Evolutionary conservation across 1,140 invertebrate genomes (phyloP), one percentile per base, ranked within the genome.

Genomic region (Heliconius eleuchia): DNA sequence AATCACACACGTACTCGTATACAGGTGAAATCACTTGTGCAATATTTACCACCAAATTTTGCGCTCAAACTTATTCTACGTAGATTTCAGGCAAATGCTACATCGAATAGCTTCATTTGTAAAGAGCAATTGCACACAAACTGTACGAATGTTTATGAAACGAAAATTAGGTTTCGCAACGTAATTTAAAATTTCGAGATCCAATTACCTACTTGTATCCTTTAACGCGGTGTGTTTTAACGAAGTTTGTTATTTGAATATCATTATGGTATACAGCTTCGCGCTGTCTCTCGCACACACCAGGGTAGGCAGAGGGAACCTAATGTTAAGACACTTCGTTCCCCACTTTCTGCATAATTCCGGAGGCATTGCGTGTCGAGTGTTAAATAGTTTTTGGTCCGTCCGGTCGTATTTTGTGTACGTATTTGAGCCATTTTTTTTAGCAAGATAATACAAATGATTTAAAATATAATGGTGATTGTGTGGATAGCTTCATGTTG

Each of bases 91-190:
- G 60, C 23, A 66, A 66, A 66, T 0, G 23, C 60, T 30, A 23
- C 60, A 66, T 66, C 11, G 27, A 66, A 66, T 66, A 27, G 60
- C 60, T 66, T 66, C 60, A 66, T 66, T 66, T 66, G 60, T 66
- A 66, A 66, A 66, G 60, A 66, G 60, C 60, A 66, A 66, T 66
- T 66, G 23, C 60, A 66, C 60, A 66, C 60, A 66, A 66, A 66
- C 23, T 66, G 60, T 66, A 66, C 23, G 60, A 66, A 66, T 66
- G 60, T 66, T 66, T 66, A 66, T 66, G 27, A 66, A 66, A 66
- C 23, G 60, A 27, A 66, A 66, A 66, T 66, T 66, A 30, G 60
- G 60, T 66, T 66, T 9, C 23, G 11, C 1, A 66, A 16, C 23
- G 55, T 57, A 66, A 66, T 66, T 66, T 27, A 27, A 66, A 66